Base-by-base conservation (phyloP, 2,797 vertebrate genomes). In the Lagorchestes hirsutus region DNA sequence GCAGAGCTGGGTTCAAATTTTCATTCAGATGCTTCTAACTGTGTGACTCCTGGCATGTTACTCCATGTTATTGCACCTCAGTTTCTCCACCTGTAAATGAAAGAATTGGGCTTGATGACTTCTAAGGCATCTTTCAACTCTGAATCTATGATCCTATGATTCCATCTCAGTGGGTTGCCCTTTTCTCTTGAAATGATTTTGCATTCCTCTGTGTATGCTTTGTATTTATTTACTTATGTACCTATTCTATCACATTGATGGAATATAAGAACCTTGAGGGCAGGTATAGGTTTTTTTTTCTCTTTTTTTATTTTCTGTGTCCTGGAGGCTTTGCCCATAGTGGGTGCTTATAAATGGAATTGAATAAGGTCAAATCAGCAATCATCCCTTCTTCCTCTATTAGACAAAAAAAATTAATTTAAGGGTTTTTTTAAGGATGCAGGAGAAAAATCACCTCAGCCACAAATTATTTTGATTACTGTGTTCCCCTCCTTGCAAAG, bases 401-500 rank as follows among this genome's bases (percentile, higher is more conserved):
- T 55, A 93, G 4, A 13, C 18, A 11, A 0, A 62, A 14, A 12
- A 95, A 3, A 94, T 95, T 22, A 28, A 90, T 50, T 93, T 46
- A 97, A 91, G 11, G 6, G 2, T 1, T 0, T 92, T 82, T 46
- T 29, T 93, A 46, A 62, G 93, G 93, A 94, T 93, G n/a, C 55
- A 97, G 92, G 56, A 0, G 18, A 90, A 10, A 10, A 1, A 50
- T 18, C 40, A 10, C 50, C 94, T 98, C 67, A 74, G 52, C n/a
- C 90, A 93, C 34, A 56, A 91, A 5, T 92, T 95, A 27, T 90
- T 91, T 34, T 92, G 46, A 55, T 54, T 57, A 28, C 0, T 93
- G 46, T n/a, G 58, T 93, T 97, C 67, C 67, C 91, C 93, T 95
- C 95, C 57, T 74, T 58, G 28, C 94, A 92, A 96, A 87, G 90